A percentile compares a stretch with the other conserved stretches of the same genome.
Evolutionary conservation across 2,113 vertebrate genomes (phyloP).

Genomic region (Sylvia atricapilla): DNA sequence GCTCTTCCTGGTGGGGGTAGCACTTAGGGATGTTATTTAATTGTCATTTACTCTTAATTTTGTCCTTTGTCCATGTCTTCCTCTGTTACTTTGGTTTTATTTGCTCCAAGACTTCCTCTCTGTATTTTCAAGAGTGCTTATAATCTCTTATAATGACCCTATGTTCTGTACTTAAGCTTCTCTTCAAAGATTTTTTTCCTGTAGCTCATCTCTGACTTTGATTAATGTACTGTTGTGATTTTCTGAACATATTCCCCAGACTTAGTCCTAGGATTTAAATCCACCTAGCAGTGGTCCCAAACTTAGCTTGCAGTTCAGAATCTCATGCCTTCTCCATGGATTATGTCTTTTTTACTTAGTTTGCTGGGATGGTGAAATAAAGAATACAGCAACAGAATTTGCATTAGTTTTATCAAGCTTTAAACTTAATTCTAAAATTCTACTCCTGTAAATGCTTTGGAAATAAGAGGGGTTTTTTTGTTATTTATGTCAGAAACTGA

Average conservation of each 20-base stretch:
- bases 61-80: background rate
- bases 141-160: background rate
- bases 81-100: background rate
- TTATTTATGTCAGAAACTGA: background rate
- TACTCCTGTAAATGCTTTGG: background rate
- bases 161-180: background rate
- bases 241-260: background rate
- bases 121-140: background rate
- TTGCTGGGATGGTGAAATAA: background rate
- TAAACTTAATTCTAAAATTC: background rate
- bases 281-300: background rate
- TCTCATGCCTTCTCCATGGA: background rate
- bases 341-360: background rate
- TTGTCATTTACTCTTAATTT: slow-evolving; percentile 8
- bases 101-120: background rate
- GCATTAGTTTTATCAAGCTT: background rate
- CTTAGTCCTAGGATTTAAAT: background rate
- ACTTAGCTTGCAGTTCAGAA: background rate
- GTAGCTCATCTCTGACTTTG: background rate
- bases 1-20: background rate
- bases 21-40: background rate
- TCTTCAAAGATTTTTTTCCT: background rate
- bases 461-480: background rate
- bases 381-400: background rate
- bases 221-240: background rate